These are phyloP conservation scores for Ectropis grisescens DNA, from an alignment of 1,140 invertebrate genomes.

Conservation along the genomic window DNA sequence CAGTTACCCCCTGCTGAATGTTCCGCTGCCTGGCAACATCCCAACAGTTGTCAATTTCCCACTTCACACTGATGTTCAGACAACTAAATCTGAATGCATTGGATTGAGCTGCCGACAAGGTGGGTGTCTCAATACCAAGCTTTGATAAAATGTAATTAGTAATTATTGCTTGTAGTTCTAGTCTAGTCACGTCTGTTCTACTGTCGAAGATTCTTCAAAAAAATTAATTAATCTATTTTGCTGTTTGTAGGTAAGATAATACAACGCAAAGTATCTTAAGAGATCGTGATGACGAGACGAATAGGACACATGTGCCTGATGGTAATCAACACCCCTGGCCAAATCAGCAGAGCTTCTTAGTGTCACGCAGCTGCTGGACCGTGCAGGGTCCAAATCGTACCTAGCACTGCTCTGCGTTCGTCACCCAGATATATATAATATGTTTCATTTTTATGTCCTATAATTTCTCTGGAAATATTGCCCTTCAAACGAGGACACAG, in stretches of 20 bases:
- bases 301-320: too few species aligned
- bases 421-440: too few species aligned
- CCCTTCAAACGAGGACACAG: too few species aligned
- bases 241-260: too few species aligned
- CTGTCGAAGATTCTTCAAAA: not conserved
- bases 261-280: not conserved
- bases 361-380: too few species aligned
- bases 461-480: too few species aligned
- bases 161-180: not conserved
- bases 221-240: not conserved
- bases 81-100: slow-evolving; percentile 18
- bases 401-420: too few species aligned
- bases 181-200: not conserved
- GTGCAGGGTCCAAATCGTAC: too few species aligned
- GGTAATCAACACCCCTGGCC: not conserved
- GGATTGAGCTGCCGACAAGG: slow-evolving; percentile 34
- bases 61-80: slow-evolving; percentile 19
- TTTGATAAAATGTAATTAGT: not conserved
- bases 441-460: too few species aligned
- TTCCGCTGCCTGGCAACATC: slow-evolving; percentile 86
- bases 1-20: slow-evolving; percentile 84
- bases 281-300: too few species aligned
- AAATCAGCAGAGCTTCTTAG: not conserved
- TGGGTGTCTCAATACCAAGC: slow-evolving; percentile 15
- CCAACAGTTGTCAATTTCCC: slow-evolving; percentile 75